Percentiles rank a stretch among this genome's conserved stretches.
Conservation (phyloP, 1,140 invertebrate genomes). For the Apis laboriosa region DNA sequence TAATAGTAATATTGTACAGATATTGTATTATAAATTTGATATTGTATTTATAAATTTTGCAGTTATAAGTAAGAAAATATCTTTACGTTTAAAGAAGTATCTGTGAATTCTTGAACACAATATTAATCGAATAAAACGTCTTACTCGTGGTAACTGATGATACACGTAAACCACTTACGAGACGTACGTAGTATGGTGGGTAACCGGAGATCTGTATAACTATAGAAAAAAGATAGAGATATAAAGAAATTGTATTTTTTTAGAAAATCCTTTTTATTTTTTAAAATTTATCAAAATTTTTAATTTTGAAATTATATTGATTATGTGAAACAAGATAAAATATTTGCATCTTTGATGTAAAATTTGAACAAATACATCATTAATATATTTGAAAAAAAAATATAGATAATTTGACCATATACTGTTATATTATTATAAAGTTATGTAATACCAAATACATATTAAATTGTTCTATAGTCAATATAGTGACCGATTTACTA, state of each 20-base stretch:
- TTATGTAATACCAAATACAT: slow-evolving; percentile 4
- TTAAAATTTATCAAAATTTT: neutral
- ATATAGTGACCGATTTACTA: neutral
- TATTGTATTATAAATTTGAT: neutral
- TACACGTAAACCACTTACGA: slow-evolving; percentile 9
- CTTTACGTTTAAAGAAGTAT: too few species aligned
- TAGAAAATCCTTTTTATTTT: neutral
- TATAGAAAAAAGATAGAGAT: neutral
- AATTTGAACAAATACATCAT: neutral
- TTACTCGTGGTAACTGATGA: slow-evolving; percentile 6
- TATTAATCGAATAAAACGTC: slow-evolving; percentile 22
- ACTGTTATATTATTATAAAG: neutral
- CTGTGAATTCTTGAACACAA: neutral
- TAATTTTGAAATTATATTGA: neutral
- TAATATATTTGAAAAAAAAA: neutral
- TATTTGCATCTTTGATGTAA: neutral
- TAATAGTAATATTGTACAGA: too few species aligned
- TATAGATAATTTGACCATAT: neutral
- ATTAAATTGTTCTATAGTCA: neutral
- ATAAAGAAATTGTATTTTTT: neutral
- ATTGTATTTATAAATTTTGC: neutral
- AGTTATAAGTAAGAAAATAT: neutral
- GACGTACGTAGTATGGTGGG: neutral
- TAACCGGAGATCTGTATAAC: slow-evolving; percentile 15
- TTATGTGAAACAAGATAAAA: neutral